These are phyloP conservation scores for Todiramphus saurophagus DNA, from an alignment of 2,113 vertebrate species.

Conservation along the genomic window DNA sequence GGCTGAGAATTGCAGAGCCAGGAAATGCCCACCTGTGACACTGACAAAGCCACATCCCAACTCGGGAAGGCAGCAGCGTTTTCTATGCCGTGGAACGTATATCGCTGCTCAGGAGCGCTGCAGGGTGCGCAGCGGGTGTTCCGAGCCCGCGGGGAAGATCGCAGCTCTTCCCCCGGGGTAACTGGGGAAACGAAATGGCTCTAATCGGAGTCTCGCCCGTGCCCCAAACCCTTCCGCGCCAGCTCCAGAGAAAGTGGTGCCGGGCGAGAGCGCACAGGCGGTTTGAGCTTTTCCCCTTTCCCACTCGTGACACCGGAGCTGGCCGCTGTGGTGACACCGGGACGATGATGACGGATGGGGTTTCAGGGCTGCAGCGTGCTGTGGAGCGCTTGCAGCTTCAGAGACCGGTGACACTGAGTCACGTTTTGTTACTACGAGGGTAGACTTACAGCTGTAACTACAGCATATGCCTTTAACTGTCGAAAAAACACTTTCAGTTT, in stretches of 20 bases:
- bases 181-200: not conserved
- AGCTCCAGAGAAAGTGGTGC: not conserved
- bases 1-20: too few species aligned
- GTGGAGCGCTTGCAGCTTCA: not conserved
- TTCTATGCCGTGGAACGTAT: fast-evolving
- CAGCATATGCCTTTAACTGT: fast-evolving
- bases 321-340: fast-evolving
- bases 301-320: fast-evolving
- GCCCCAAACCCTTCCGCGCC: not conserved
- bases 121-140: too few species aligned
- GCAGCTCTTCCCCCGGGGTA: not conserved
- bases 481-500: too few species aligned
- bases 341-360: fast-evolving
- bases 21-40: fast-evolving
- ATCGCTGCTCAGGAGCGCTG: fast-evolving
- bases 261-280: fast-evolving
- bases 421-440: fast-evolving
- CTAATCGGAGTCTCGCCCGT: fast-evolving
- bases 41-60: fast-evolving
- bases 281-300: fast-evolving
- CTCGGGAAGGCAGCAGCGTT: fast-evolving
- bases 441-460: fast-evolving
- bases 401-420: not conserved
- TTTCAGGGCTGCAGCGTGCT: fast-evolving
- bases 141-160: fast-evolving